Conservation (phyloP, 2,888 invertebrate genomes). For the Diaperis boleti region DNA sequence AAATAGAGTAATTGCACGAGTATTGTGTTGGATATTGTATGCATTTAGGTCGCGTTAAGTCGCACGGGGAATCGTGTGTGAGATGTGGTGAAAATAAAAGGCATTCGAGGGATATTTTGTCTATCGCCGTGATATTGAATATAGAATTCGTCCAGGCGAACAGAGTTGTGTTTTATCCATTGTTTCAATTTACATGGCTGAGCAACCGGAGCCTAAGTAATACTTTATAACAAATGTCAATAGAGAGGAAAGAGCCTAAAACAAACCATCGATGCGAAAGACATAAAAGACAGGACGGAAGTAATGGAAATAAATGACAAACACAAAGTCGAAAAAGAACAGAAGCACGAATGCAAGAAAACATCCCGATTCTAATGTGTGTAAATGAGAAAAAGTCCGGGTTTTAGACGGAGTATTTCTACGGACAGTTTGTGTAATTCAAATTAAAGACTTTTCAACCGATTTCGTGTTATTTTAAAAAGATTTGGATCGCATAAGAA, state of each 20-base stretch:
- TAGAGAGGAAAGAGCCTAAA: conserved; percentile 39
- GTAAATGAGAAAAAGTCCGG: conserved; percentile 54
- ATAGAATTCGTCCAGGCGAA: conserved; percentile 43
- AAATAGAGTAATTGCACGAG: conserved; percentile 29
- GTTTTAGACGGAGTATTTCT: conserved; percentile 45
- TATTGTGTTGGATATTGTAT: conserved; percentile 29
- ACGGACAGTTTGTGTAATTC: conserved; percentile 50
- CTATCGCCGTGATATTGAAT: conserved; percentile 44
- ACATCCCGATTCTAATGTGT: conserved; percentile 53
- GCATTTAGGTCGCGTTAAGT: conserved; percentile 34
- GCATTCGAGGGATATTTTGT: conserved; percentile 37
- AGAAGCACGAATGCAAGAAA: conserved; percentile 49
- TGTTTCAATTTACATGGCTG: conserved; percentile 46
- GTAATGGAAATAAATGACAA: conserved; percentile 51
- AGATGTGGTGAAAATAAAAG: conserved; percentile 38
- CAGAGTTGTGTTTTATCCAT: conserved; percentile 43
- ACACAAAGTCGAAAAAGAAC: conserved; percentile 46
- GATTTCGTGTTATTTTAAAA: conserved; percentile 53
- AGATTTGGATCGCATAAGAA: conserved; percentile 46
- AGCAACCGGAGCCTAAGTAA: conserved; percentile 44
- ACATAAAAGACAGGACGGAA: conserved; percentile 50
- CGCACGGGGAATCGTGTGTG: conserved; percentile 32
- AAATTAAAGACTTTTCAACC: conserved; percentile 51
- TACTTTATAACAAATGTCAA: conserved; percentile 47
- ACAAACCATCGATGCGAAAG: conserved; percentile 43